Evolutionary conservation across 2,113 vertebrate genomes (phyloP), one percentile per base, ranked within the genome.

Genomic region (Anhinga anhinga): DNA sequence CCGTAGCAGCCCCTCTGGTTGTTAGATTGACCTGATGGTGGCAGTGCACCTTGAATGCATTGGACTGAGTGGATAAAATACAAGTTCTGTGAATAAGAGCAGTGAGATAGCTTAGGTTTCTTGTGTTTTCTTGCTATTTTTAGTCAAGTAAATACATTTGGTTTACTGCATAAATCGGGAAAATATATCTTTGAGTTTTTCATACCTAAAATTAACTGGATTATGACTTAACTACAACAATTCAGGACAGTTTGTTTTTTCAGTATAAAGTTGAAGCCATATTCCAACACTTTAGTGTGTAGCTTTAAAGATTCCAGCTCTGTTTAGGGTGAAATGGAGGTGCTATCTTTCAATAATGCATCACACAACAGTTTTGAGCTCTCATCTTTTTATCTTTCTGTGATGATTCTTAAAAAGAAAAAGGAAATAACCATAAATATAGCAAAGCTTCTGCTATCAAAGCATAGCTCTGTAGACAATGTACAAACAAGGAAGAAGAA

Each of bases 1-100:
- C 34, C 1, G 0, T 34, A 17, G 11, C 23, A 49, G 27, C 11
- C 10, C 7, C 30, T 69, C 1, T 20, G 6, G 12, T 36, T 26
- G 13, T 50, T 69, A 47, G 11, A 47, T 34, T 81, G 45, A 25
- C 56, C 25, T 11, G 5, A 42, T 7, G 10, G 36, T 44, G 21
- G 7, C n/a, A 59, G 14, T 19, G 4, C 19, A 22, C 18, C 10
- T 29, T 62, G 42, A 58, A 16, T 67, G 26, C 1, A 1, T n/a
- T 52, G 44, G 17, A 72, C 18, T 32, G 6, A 73, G 6, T 27
- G 29, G 4, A 29, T 90, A 59, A 88, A 67, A 63, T 25, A 32
- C 0, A 0, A 40, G 13, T 71, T 71, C 50, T 34, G 6, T 80
- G 63, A 90, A 58, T 1, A 2, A n/a, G 21, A 90, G 25, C 1